Percentiles rank a stretch among this genome's conserved stretches.
phyloP scores from a whole-genome alignment of 2,113 vertebrate genomes.

The Coracopsis vasa region DNA sequence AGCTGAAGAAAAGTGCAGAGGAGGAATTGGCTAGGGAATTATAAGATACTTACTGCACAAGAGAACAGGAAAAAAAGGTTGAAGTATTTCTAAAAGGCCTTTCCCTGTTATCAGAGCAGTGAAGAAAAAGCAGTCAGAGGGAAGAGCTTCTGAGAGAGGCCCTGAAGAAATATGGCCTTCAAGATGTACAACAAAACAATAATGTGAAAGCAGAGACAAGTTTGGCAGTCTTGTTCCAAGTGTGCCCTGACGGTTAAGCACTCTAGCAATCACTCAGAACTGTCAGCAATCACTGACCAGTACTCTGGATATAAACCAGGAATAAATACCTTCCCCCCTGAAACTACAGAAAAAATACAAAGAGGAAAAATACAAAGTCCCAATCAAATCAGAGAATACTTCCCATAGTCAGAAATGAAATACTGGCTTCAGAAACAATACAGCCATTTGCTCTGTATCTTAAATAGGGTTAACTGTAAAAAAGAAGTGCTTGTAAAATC shows the following conservation, averaged over 20 bases:
- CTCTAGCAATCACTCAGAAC: neutral
- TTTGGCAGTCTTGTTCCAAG: neutral
- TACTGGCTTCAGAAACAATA: slow-evolving; percentile 13
- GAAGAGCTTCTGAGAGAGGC: neutral
- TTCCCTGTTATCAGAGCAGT: neutral
- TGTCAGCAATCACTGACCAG: neutral
- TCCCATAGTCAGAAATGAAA: neutral
- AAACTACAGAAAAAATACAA: slow-evolving; percentile 9
- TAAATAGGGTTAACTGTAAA: neutral
- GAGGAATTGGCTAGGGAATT: neutral
- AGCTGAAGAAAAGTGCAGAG: neutral
- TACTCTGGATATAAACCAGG: neutral
- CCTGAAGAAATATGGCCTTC: neutral
- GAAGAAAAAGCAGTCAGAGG: neutral
- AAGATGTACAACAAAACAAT: neutral
- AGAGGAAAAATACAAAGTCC: slow-evolving; percentile 36
- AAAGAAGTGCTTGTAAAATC: slow-evolving; percentile 37
- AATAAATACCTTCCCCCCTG: neutral
- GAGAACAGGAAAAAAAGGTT: neutral
- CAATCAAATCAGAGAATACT: neutral
- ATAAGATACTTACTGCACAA: neutral
- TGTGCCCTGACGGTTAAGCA: neutral
- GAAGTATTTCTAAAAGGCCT: neutral
- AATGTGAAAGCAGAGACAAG: neutral
- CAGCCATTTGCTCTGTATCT: neutral